phyloP scores from a whole-genome alignment of 2,797 vertebrate genomes.

The Darevskia nairensis region DNA sequence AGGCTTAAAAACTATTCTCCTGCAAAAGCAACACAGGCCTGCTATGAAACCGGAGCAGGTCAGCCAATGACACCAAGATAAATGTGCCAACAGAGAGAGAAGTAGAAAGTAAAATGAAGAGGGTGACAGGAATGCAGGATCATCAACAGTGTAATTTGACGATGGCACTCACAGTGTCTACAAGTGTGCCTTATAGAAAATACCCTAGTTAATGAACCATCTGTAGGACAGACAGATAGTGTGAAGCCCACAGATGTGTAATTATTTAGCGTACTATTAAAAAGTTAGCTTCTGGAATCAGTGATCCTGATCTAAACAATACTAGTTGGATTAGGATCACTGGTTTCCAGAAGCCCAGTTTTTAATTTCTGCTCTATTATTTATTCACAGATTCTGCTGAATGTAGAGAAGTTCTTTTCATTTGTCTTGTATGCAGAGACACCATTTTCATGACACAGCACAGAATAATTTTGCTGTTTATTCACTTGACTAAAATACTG shows the following conservation, averaged over 20 bases:
- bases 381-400: constrained; percentile 64
- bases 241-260: no score
- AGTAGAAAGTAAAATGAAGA: neutral
- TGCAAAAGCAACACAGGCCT: neutral
- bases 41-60: neutral
- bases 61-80: neutral
- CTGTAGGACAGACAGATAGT: no score
- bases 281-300: no score
- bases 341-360: constrained; percentile 42
- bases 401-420: constrained; percentile 55
- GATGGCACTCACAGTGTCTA: neutral
- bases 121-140: neutral
- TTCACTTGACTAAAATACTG: constrained; percentile 60
- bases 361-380: constrained; percentile 54
- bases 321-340: constrained; percentile 38
- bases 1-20: neutral
- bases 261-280: no score
- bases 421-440: constrained; percentile 56
- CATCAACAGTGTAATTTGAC: neutral
- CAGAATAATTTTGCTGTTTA: constrained; percentile 63
- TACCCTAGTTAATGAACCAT: no score
- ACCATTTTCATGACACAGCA: constrained; percentile 57
- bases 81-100: neutral
- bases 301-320: neutral
- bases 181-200: neutral